A percentile compares a stretch with the other conserved stretches of the same genome.
phyloP scores from a whole-genome alignment of 1,140 invertebrate species.

The Brachionus plicatilis region DNA sequence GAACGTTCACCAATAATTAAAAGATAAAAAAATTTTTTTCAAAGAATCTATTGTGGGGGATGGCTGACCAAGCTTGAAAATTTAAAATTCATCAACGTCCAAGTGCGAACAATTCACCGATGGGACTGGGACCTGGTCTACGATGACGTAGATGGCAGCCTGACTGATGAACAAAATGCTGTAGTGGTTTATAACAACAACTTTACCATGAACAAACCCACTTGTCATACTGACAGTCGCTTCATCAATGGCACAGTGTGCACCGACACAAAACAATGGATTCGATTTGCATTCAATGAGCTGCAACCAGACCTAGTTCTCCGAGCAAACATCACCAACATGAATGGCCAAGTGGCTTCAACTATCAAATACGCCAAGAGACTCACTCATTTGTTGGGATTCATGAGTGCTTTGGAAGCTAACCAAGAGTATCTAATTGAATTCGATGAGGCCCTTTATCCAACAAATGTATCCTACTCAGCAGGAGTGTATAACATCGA shows the following conservation, averaged over 20 bases:
- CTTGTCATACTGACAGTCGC: not conserved
- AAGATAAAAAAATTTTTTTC: not conserved
- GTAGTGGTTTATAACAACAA: conserved; percentile 18
- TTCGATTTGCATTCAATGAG: conserved; percentile 26
- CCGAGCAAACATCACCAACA: not conserved
- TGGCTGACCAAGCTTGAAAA: conserved; percentile 1
- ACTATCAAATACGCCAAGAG: not conserved
- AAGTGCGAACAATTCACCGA: not conserved
- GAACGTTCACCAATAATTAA: no score
- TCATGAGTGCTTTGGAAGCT: not conserved
- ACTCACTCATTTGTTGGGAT: not conserved
- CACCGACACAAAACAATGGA: not conserved
- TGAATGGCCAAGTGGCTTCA: not conserved
- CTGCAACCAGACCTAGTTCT: not conserved
- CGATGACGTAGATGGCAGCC: conserved; percentile 23
- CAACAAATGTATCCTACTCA: not conserved
- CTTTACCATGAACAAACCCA: not conserved
- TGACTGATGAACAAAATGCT: not conserved
- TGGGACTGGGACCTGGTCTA: conserved; percentile 24
- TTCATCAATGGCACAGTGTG: not conserved
- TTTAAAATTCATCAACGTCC: conserved; percentile 17
- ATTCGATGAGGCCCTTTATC: not conserved
- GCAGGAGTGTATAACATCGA: not conserved
- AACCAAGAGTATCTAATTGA: conserved; percentile 20
- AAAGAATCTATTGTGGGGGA: conserved; percentile 15